phyloP scores from a whole-genome alignment of 2,113 vertebrate genomes.

The Forbesichthys agassizii region DNA sequence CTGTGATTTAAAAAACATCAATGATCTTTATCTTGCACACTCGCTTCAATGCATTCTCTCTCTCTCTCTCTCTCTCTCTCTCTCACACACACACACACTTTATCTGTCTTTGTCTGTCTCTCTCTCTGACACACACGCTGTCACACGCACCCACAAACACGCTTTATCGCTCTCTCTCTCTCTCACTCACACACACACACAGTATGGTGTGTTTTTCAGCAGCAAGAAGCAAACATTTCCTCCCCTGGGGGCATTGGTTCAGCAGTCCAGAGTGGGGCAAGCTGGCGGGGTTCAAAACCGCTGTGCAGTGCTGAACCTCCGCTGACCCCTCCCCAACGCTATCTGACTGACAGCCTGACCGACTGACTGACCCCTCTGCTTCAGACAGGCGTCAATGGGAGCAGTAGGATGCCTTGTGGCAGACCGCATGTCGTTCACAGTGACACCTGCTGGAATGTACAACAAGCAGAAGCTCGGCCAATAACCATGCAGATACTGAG shows the following conservation, averaged over 20 bases:
- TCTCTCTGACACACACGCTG: too few species aligned
- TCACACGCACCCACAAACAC: too few species aligned
- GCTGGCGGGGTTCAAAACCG: conserved; percentile 63
- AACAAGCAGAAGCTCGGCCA: conserved; percentile 6
- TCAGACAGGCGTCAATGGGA: conserved; percentile 9
- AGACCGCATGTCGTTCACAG: conserved; percentile 32
- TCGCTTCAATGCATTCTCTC: conserved; percentile 25
- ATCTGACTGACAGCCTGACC: conserved; percentile 45
- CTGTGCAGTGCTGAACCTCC: conserved; percentile 53
- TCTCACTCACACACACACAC: background rate
- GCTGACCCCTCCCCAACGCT: conserved; percentile 50
- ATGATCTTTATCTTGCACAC: conserved; percentile 51
- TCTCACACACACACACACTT: too few species aligned
- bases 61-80: too few species aligned
- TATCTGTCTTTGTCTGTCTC: too few species aligned
- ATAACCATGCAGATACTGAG: background rate
- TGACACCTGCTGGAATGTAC: conserved; percentile 66
- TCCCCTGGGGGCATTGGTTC: conserved; percentile 27
- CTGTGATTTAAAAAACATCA: conserved; percentile 33
- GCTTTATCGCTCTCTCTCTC: too few species aligned
- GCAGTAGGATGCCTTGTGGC: background rate
- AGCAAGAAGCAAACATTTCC: conserved; percentile 43
- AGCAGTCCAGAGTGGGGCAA: conserved; percentile 45
- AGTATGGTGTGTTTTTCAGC: conserved; percentile 10
- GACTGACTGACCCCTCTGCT: conserved; percentile 45